Evolutionary conservation across 1,140 invertebrate species (phyloP), one percentile per base, ranked within the genome.

Genomic region (Thereuonema tuberculata): DNA sequence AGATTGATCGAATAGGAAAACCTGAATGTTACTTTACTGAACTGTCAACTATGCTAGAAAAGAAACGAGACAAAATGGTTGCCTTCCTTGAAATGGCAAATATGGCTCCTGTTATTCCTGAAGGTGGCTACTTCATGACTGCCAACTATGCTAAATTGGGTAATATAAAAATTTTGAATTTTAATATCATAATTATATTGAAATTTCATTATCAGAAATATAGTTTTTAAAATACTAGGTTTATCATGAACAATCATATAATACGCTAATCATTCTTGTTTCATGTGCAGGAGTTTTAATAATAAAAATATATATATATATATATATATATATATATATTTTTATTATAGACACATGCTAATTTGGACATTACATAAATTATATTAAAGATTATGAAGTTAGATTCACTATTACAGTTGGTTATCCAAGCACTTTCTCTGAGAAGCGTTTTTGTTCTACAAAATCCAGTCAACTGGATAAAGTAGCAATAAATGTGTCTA

Each of bases 91-190:
- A 64, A 9, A 84, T 91, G 2, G 82, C 84, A 57, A 93, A 91
- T 0, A 87, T 99, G 81, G 81, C 81, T 20, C 93, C 94, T 0
- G 92, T 89, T 1, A 77, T 98, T 50, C 96, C 96, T 0, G 88
- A 98, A 56, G 94, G 90, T 17, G 95, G 95, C 0, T 99, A 97
- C 73, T 98, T 99, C 71, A 89, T 99, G 79, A 70, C 98, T 14
- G 92, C 91, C 1, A 88, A 98, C 73, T 96, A 91, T 83, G 82
- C 81, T n/a, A 74, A 80, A 3, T 74, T 94, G 63, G 81, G 74
- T 75, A 64, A 63, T 81, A 83, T 70, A 70, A 62, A 67, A 54
- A 20, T 25, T 56, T 59, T 57, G 24, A 24, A 0, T 17, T 48
- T 58, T 46, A 21, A 21, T n/a, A 61, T 9, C n/a, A 9, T 12